Evolutionary conservation across 2,797 vertebrate species (phyloP).

Genomic region (Sphenodon punctatus): DNA sequence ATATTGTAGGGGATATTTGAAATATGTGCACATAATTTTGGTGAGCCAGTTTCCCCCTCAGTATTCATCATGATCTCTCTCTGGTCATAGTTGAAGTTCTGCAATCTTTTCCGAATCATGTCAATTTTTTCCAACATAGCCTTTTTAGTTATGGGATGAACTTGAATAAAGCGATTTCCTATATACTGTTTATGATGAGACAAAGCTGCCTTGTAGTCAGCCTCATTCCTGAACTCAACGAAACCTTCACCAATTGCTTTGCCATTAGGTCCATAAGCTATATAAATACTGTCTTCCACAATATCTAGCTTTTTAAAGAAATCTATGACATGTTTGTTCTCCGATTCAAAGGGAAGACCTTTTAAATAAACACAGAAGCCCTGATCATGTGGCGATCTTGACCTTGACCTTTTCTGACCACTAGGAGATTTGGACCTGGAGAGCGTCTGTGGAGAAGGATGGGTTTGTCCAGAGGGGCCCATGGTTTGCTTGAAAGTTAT

Average conservation of each 20-base stretch:
- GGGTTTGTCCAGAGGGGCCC: constrained; percentile 76
- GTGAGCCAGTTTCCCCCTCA: constrained; percentile 74
- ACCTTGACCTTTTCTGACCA: constrained; percentile 88
- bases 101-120: constrained; percentile 89
- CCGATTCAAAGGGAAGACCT: constrained; percentile 95
- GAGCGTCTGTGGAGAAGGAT: constrained; percentile 76
- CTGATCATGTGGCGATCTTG: constrained; percentile 92
- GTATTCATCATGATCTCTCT: constrained; percentile 84
- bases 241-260: constrained; percentile 97
- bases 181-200: constrained; percentile 98
- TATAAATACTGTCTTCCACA: constrained; percentile 96
- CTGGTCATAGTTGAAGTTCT: constrained; percentile 86
- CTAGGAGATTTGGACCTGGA: constrained; percentile 76
- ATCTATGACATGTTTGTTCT: constrained; percentile 96
- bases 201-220: constrained; percentile 92
- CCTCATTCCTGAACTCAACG: constrained; percentile 93
- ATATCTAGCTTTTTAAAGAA: constrained; percentile 96
- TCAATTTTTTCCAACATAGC: constrained; percentile 98
- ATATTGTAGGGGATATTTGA: constrained; percentile 98
- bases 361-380: constrained; percentile 96
- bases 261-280: constrained; percentile 95
- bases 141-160: constrained; percentile 94
- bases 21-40: constrained; percentile 91
- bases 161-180: constrained; percentile 97
- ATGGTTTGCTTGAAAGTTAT: constrained; percentile 81